Percentiles rank a stretch among this genome's conserved stretches.
Evolutionary conservation across 2,113 vertebrate species (phyloP).

Genomic region (Ornithorhynchus anatinus): DNA sequence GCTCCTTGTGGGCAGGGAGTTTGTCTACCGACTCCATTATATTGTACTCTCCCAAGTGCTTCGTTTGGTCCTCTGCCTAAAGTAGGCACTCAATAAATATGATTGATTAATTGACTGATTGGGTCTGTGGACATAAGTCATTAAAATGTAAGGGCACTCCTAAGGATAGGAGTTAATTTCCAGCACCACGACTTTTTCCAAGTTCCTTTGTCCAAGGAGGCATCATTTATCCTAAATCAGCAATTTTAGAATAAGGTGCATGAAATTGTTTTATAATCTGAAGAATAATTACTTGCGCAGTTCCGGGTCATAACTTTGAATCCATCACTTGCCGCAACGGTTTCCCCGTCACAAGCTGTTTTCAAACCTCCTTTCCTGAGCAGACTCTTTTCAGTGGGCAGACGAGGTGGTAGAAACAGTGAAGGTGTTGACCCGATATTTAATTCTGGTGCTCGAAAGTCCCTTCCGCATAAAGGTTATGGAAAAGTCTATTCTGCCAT

Average conservation of each 20-base stretch:
- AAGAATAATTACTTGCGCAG: constrained; percentile 7
- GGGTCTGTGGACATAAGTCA: too few species aligned
- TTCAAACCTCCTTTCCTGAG: constrained; percentile 3
- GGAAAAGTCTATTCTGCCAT: neutral
- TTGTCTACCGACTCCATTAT: too few species aligned
- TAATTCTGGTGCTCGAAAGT: neutral
- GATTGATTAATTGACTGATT: too few species aligned
- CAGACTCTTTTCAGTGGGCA: neutral
- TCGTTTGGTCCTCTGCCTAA: too few species aligned
- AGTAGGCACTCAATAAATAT: too few species aligned
- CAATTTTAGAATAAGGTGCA: constrained; percentile 15
- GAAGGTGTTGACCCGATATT: neutral
- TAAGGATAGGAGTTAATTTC: neutral
- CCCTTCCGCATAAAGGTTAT: neutral
- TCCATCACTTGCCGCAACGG: neutral
- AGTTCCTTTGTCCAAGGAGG: constrained; percentile 5
- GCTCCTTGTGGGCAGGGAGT: too few species aligned
- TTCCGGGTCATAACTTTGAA: constrained; percentile 10
- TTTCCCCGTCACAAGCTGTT: neutral
- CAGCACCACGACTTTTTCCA: neutral
- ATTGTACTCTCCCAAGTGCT: too few species aligned
- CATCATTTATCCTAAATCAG: constrained; percentile 13
- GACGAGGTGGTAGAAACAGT: neutral
- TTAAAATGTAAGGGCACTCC: neutral
- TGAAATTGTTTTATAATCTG: neutral